Conservation (phyloP, 2,113 vertebrate genomes). For the Paradoxurus hermaphroditus region DNA sequence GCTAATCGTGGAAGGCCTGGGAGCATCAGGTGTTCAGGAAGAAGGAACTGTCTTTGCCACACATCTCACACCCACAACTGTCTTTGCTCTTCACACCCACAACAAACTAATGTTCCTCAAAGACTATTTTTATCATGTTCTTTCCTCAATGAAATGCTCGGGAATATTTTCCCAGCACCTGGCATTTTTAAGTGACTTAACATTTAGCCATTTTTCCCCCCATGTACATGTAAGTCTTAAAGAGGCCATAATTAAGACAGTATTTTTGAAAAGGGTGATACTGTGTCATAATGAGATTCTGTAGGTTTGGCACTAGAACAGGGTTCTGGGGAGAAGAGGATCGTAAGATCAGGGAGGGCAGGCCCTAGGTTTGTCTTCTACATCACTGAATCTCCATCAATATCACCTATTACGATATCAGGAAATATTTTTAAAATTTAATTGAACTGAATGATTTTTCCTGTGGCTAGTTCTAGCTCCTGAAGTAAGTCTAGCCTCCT, state of each 20-base stretch:
- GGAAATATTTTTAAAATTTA: background rate
- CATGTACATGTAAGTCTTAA: background rate
- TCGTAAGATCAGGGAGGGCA: background rate
- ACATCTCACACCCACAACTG: background rate
- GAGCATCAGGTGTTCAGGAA: background rate
- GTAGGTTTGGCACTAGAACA: background rate
- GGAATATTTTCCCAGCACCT: background rate
- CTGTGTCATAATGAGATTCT: background rate
- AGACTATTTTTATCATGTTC: background rate
- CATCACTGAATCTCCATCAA: background rate
- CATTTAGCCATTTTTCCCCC: background rate
- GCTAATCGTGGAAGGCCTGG: background rate
- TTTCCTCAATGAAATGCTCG: background rate
- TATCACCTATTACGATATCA: background rate
- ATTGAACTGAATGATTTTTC: background rate
- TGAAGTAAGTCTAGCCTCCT: background rate
- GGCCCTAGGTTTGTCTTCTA: background rate
- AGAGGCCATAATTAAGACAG: background rate
- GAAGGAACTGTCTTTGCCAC: background rate
- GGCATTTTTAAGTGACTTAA: background rate
- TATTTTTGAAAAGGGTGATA: background rate
- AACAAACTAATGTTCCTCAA: background rate
- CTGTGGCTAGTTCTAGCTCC: background rate
- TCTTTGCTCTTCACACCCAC: background rate
- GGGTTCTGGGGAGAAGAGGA: background rate